phyloP scores from a whole-genome alignment of 1,140 invertebrate species.

The Chionoecetes opilio region DNA sequence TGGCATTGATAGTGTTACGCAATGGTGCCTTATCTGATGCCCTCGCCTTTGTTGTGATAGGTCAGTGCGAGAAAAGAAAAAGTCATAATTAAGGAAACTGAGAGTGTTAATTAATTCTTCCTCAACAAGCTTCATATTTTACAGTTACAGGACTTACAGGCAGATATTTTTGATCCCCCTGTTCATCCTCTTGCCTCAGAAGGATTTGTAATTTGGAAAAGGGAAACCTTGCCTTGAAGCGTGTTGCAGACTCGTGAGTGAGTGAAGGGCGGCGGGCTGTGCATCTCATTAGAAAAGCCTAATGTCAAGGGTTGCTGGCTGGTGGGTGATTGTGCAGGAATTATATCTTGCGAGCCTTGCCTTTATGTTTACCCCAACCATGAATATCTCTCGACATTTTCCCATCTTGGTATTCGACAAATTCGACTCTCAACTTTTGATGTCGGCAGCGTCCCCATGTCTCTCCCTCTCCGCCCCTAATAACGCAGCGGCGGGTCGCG shows the following conservation, averaged over 20 bases:
- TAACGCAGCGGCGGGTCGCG: not conserved
- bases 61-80: not conserved
- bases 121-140: not conserved
- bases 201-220: constrained; percentile 30
- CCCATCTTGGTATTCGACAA: not conserved
- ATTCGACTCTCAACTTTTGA: not conserved
- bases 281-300: not conserved
- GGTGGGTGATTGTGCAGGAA: constrained; percentile 24
- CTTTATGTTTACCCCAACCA: not conserved
- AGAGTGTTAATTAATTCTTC: not conserved
- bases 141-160: not conserved
- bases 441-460: not conserved
- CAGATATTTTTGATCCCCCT: not conserved
- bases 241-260: constrained; percentile 13
- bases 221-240: not conserved
- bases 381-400: constrained; percentile 10
- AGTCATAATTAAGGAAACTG: not conserved
- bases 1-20: too few species aligned
- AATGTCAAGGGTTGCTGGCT: constrained; percentile 16
- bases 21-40: not conserved
- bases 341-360: not conserved
- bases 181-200: not conserved
- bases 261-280: constrained; percentile 14
- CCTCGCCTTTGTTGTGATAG: not conserved
- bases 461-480: not conserved